phyloP scores from a whole-genome alignment of 2,113 vertebrate genomes.

The Barbus barbus region DNA sequence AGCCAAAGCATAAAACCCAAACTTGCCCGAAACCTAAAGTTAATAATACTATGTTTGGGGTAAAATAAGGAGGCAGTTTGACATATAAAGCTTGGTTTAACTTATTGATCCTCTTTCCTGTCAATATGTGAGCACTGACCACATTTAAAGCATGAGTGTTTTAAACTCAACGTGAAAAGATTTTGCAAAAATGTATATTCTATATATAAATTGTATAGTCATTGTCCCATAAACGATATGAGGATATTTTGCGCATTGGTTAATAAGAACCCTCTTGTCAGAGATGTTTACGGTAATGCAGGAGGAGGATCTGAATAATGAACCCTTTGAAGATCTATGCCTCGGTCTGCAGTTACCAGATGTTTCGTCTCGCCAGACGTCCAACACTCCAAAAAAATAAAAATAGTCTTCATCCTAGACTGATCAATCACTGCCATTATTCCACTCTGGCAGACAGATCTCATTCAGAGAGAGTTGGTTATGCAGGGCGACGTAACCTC shows the following conservation, averaged over 20 bases:
- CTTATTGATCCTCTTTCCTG: neutral
- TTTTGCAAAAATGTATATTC: neutral
- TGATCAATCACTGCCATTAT: slow-evolving; percentile 46
- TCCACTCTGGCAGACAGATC: neutral
- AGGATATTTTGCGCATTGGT: neutral
- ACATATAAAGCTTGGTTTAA: neutral
- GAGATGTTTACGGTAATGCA: slow-evolving; percentile 9
- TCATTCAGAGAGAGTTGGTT: no score
- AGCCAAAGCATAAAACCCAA: neutral
- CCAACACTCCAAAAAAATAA: neutral
- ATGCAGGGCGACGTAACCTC: slow-evolving; percentile 23
- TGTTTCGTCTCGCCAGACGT: neutral
- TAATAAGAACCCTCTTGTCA: slow-evolving; percentile 8
- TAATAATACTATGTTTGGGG: neutral
- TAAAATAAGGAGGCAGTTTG: neutral
- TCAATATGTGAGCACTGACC: neutral
- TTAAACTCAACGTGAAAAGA: neutral
- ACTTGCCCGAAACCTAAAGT: neutral
- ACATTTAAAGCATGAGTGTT: neutral
- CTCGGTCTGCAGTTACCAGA: neutral
- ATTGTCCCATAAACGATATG: neutral
- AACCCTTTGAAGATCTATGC: neutral
- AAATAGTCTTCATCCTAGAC: slow-evolving; percentile 22
- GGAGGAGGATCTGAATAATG: neutral
- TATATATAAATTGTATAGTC: neutral